Evolutionary conservation across 2,888 invertebrate species (phyloP), one percentile per base, ranked within the genome.

Genomic region (Scaptomyza caliginosa): DNA sequence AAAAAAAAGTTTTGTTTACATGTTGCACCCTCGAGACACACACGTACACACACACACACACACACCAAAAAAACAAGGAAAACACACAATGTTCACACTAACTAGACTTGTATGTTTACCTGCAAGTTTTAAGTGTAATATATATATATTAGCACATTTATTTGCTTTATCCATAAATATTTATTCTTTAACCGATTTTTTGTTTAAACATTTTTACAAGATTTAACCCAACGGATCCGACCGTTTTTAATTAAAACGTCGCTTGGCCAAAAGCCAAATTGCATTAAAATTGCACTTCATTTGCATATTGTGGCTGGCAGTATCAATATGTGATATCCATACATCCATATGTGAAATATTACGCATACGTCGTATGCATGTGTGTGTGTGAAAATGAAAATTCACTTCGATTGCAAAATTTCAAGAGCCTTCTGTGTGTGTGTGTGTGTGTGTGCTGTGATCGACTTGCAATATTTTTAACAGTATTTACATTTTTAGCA

Each of bases 1-100:
- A 74, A 68, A 69, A 74, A n/a, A 4, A 86, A 84, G 69, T 84
- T 84, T 79, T 83, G 84, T 83, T 83, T 83, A 83, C 84, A 86
- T 81, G 67, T 72, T 70, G 66, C 74, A 65, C 84, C 76, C 86
- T 74, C 86, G 78, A 76, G 81, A 79, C 82, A 58, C 46, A 45
- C 54, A 60, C 60, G 32, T 60, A 76, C 24, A 81, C 55, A 55
- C 48, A 48, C 8, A 28, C 16, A 76, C 24, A 81, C 55, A 55
- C 48, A 48, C 8, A 28, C 16, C n/a, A n/a, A n/a, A 48, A n/a
- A 42, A 23, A 57, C 32, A 32, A 13, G n/a, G 10, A 16, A 16
- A 32, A 30, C 28, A 30, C 17, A 28, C 13, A 52, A 13, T 13
- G 1, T 13, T 13, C 30, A 49, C 16, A 50, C 40, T 43, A 55